Evolutionary conservation across 1,140 invertebrate genomes (phyloP).

Genomic region (Cylas formicarius): DNA sequence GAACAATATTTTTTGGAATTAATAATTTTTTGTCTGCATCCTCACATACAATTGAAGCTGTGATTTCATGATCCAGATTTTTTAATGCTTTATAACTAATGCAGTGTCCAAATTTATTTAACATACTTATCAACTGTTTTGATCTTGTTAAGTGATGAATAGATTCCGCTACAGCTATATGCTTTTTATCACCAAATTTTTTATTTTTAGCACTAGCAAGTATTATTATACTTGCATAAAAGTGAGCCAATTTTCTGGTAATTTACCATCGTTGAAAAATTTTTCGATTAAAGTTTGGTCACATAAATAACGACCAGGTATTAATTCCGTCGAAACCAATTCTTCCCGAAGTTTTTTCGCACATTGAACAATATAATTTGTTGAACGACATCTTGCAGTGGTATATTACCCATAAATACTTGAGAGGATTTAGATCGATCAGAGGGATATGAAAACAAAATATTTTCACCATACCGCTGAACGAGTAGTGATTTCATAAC

Average conservation of each 20-base stretch:
- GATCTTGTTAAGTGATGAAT: conserved; percentile 15
- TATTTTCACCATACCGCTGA: conserved; percentile 17
- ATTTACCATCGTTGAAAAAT: conserved; percentile 4
- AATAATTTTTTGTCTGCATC: conserved; percentile 2
- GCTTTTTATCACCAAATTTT: too few relatives aligned
- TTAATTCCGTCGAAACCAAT: conserved; percentile 14
- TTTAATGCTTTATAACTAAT: conserved; percentile 17
- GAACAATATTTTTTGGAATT: conserved; percentile 7
- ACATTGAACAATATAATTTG: conserved; percentile 5
- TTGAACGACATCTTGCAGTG: conserved; percentile 7
- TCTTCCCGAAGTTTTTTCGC: conserved; percentile 14
- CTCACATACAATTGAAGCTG: conserved; percentile 7
- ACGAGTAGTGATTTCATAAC: conserved; percentile 13
- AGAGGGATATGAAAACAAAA: conserved; percentile 18
- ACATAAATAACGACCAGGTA: conserved; percentile 15
- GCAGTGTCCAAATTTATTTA: conserved; percentile 16
- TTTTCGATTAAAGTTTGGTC: conserved; percentile 12
- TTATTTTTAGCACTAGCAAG: too few relatives aligned
- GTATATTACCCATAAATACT: conserved; percentile 17
- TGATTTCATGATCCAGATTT: conserved; percentile 8
- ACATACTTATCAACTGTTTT: conserved; percentile 13
- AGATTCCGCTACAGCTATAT: conserved; percentile 18
- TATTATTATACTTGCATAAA: conserved; percentile 13
- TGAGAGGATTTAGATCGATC: conserved; percentile 18
- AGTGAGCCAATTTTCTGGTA: conserved; percentile 3